A percentile compares a stretch with the other conserved stretches of the same genome.
These are phyloP conservation scores for Protophormia terraenovae DNA, from an alignment of 2,888 invertebrate species.

Conservation along the genomic window DNA sequence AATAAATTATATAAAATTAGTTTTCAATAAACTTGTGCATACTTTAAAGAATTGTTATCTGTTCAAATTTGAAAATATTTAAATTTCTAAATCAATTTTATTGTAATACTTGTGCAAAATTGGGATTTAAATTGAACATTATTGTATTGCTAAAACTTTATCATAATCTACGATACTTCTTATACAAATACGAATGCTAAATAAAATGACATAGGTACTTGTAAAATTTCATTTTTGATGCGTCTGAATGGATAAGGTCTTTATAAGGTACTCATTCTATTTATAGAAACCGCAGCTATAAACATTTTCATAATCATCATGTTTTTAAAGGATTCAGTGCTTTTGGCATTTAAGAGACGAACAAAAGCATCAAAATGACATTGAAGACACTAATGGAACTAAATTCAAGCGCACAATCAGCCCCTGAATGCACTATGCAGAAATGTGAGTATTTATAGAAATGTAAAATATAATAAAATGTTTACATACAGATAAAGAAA, in stretches of 20 bases:
- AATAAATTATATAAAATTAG: too few relatives aligned
- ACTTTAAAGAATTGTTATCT: too few relatives aligned
- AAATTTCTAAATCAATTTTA: background rate
- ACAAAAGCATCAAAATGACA: background rate
- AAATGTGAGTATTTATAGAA: background rate
- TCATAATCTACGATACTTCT: background rate
- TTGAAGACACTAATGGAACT: conserved; percentile 3
- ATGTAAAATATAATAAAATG: background rate
- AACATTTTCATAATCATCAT: conserved; percentile 24
- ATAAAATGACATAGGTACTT: background rate
- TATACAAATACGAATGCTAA: background rate
- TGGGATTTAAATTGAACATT: background rate
- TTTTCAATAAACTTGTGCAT: too few relatives aligned
- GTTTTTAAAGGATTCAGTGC: conserved; percentile 26
- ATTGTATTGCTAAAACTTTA: background rate
- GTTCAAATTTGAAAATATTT: too few relatives aligned
- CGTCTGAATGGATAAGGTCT: background rate
- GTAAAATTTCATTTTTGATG: background rate
- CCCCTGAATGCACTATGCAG: background rate
- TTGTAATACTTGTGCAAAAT: background rate
- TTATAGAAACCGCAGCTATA: conserved; percentile 8
- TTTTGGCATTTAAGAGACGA: conserved; percentile 5
- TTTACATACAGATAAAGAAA: background rate
- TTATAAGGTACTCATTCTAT: background rate
- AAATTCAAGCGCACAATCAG: background rate